A percentile compares a stretch with the other conserved stretches of the same genome.
Conservation (phyloP, 1,140 invertebrate genomes). For the Eciton burchellii region DNA sequence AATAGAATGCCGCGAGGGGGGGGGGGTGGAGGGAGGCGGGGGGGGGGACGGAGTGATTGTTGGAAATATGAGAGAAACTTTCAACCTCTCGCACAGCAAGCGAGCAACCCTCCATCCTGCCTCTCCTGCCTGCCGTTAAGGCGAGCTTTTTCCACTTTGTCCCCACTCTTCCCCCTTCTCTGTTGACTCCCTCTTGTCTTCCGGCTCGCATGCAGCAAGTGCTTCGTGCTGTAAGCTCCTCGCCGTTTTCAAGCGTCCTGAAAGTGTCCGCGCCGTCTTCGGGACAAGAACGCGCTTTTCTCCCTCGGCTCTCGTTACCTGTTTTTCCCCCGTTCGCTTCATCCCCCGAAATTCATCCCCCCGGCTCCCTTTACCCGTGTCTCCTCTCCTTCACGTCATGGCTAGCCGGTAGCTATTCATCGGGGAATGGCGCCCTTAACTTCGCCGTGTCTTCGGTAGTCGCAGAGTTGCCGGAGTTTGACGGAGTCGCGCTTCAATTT, state of each 20-base stretch:
- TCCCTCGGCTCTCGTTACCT: conserved; percentile 17
- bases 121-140: conserved; percentile 61
- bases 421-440: conserved; percentile 22
- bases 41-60: conserved; percentile 63
- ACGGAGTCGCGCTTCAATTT: not conserved
- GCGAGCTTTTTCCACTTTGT: conserved; percentile 48
- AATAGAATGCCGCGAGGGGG: conserved; percentile 17
- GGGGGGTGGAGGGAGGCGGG: not conserved
- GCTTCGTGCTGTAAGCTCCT: conserved; percentile 71
- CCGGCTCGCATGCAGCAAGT: conserved; percentile 63
- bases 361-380: conserved; percentile 21
- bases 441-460: not conserved
- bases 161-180: not conserved
- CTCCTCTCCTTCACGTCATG: conserved; percentile 3
- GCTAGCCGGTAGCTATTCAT: conserved; percentile 9
- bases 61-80: conserved; percentile 75
- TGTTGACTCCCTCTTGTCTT: conserved; percentile 10
- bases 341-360: conserved; percentile 39
- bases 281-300: conserved; percentile 70
- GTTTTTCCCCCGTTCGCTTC: conserved; percentile 31
- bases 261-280: conserved; percentile 66
- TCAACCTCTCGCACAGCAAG: conserved; percentile 58
- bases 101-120: conserved; percentile 32
- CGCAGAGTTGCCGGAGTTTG: not conserved
- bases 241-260: conserved; percentile 70